These are phyloP conservation scores for Pogonomyrmex californicus DNA, from an alignment of 1,140 invertebrate species.

Conservation along the genomic window DNA sequence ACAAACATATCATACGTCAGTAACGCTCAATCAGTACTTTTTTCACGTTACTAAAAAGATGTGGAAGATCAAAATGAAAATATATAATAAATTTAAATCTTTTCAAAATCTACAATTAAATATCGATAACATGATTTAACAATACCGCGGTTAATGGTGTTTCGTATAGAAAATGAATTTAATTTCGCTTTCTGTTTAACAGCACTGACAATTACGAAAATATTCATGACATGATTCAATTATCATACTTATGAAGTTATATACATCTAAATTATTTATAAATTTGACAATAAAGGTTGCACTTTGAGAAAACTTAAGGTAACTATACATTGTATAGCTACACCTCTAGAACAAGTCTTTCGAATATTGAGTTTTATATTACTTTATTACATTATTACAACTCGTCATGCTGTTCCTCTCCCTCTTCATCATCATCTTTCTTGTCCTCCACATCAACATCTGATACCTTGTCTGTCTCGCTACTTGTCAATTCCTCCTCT, in stretches of 20 bases:
- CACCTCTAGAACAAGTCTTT: slow-evolving; percentile 65
- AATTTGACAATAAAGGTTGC: slow-evolving; percentile 31
- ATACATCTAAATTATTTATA: slow-evolving; percentile 12
- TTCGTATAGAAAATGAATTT: slow-evolving; percentile 11
- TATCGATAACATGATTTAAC: slow-evolving; percentile 14
- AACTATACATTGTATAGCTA: slow-evolving; percentile 75
- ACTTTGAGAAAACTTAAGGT: slow-evolving; percentile 2
- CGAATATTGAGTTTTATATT: slow-evolving; percentile 18
- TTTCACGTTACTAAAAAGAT: slow-evolving; percentile 69
- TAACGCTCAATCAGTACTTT: slow-evolving; percentile 69
- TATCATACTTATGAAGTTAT: neutral
- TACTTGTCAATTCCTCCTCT: slow-evolving; percentile 83
- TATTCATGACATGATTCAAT: neutral
- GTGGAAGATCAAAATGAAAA: slow-evolving; percentile 80
- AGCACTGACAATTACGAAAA: slow-evolving; percentile 3
- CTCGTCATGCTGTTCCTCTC: slow-evolving; percentile 80
- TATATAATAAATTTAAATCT: slow-evolving; percentile 65
- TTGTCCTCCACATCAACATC: slow-evolving; percentile 86
- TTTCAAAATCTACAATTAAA: slow-evolving; percentile 20
- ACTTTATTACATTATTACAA: slow-evolving; percentile 14
- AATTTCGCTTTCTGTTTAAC: neutral
- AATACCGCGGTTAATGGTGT: neutral
- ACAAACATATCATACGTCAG: slow-evolving; percentile 75
- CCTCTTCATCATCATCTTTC: slow-evolving; percentile 70
- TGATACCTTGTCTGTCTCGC: slow-evolving; percentile 88